phyloP scores from a whole-genome alignment of 2,113 vertebrate genomes.

The Callithrix jacchus region DNA sequence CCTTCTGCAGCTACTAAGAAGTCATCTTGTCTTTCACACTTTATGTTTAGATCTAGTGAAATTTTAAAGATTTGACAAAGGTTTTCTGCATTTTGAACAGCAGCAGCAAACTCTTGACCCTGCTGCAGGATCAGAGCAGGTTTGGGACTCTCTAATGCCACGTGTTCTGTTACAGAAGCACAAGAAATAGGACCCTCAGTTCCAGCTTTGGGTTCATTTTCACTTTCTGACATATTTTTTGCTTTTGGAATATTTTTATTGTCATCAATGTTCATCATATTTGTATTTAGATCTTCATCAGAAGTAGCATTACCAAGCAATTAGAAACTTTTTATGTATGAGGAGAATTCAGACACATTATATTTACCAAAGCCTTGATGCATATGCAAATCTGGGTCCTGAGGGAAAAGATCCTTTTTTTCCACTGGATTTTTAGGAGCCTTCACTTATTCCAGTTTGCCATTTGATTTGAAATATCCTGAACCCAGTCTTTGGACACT shows the following conservation, averaged over 20 bases:
- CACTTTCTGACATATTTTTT: not conserved
- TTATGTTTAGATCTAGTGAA: not conserved
- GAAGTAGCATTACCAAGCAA: not conserved
- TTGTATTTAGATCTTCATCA: not conserved
- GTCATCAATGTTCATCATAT: not conserved
- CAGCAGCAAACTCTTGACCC: not conserved
- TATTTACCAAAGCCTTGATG: not conserved
- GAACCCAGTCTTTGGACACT: fast-evolving
- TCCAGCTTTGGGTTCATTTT: not conserved
- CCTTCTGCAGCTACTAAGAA: not conserved
- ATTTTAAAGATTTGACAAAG: not conserved
- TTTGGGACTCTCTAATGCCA: fast-evolving
- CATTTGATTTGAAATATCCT: not conserved
- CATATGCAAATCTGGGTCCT: not conserved
- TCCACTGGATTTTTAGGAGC: not conserved
- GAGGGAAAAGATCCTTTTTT: not conserved
- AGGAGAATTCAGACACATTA: not conserved
- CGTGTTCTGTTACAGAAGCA: not conserved
- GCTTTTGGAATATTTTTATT: not conserved
- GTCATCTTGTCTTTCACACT: not conserved
- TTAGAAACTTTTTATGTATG: fast-evolving
- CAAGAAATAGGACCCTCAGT: not conserved
- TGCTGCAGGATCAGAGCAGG: not conserved
- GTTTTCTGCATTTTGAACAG: not conserved
- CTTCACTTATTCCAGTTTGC: not conserved